These are phyloP conservation scores for Venusia cambrica DNA, from an alignment of 2,888 invertebrate genomes.

Conservation along the genomic window DNA sequence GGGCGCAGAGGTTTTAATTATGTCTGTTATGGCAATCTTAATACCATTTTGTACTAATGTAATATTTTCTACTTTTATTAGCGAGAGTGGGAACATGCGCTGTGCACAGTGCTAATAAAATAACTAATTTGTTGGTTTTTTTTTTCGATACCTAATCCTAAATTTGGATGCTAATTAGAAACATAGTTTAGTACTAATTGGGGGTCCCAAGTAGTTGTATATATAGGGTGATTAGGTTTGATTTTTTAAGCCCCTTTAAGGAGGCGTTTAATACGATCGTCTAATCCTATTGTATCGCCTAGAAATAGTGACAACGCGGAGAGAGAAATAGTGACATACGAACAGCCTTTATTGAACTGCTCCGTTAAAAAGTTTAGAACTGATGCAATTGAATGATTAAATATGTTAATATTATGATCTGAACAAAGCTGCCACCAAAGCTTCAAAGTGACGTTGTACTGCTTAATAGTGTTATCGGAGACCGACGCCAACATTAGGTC, in stretches of 20 bases:
- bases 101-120: slow-evolving; percentile 9
- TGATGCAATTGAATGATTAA: neutral
- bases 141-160: neutral
- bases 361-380: neutral
- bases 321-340: neutral
- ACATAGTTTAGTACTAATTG: slow-evolving; percentile 1
- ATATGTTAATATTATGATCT: slow-evolving; percentile 1
- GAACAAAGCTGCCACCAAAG: slow-evolving; percentile 22
- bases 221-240: slow-evolving; percentile 4
- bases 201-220: slow-evolving; percentile 8
- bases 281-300: neutral
- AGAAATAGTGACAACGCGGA: slow-evolving; percentile 2
- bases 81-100: slow-evolving; percentile 10
- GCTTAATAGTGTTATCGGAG: slow-evolving; percentile 19
- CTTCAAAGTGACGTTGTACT: slow-evolving; percentile 15
- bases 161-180: slow-evolving; percentile 3
- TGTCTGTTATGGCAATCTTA: slow-evolving; percentile 11
- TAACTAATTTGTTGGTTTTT: slow-evolving; percentile 14
- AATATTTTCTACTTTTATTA: slow-evolving; percentile 14
- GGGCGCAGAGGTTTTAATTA: slow-evolving; percentile 16
- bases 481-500: slow-evolving; percentile 25
- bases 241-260: slow-evolving; percentile 6
- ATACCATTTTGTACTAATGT: neutral
- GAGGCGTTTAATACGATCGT: slow-evolving; percentile 6
- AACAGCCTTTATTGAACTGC: neutral